These are phyloP conservation scores for Xiphophorus maculatus DNA, from an alignment of 2,113 vertebrate species.

Conservation along the genomic window DNA sequence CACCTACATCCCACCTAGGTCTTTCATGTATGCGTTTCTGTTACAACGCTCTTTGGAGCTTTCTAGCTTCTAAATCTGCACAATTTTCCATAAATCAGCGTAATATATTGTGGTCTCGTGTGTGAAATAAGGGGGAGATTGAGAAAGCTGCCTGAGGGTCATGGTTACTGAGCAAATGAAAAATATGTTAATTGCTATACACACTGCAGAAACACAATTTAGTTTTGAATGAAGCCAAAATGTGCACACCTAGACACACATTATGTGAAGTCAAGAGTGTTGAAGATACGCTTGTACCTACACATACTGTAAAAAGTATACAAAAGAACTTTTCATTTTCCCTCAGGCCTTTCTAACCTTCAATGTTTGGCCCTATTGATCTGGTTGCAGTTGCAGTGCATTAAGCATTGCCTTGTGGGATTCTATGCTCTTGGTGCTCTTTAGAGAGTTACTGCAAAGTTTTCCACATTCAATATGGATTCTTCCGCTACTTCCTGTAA, in stretches of 20 bases:
- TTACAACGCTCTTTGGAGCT: conserved; percentile 12
- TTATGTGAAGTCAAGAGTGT: too few relatives aligned
- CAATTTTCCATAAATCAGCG: conserved; percentile 24
- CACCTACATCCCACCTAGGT: conserved; percentile 10
- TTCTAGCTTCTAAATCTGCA: conserved; percentile 4
- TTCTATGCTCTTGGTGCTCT: conserved; percentile 11
- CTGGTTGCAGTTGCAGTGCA: background rate
- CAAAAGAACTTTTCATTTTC: background rate
- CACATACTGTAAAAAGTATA: background rate
- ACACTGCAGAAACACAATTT: conserved; percentile 35
- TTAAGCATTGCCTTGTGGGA: conserved; percentile 1
- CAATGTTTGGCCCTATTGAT: background rate
- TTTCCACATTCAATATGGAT: conserved; percentile 11
- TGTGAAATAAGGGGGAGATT: conserved; percentile 41
- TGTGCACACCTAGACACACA: background rate
- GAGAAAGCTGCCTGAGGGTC: conserved; percentile 40
- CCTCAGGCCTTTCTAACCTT: background rate
- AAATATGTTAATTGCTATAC: conserved; percentile 55
- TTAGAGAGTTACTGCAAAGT: conserved; percentile 16
- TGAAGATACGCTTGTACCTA: conserved; percentile 1
- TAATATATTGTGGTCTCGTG: conserved; percentile 16
- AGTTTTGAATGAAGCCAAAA: conserved; percentile 33
- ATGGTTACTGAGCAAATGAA: conserved; percentile 53
- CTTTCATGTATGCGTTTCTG: conserved; percentile 19
- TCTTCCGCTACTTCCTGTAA: conserved; percentile 1